Base-by-base conservation (phyloP, 2,888 invertebrate species). In the Ptilodon capucinus region DNA sequence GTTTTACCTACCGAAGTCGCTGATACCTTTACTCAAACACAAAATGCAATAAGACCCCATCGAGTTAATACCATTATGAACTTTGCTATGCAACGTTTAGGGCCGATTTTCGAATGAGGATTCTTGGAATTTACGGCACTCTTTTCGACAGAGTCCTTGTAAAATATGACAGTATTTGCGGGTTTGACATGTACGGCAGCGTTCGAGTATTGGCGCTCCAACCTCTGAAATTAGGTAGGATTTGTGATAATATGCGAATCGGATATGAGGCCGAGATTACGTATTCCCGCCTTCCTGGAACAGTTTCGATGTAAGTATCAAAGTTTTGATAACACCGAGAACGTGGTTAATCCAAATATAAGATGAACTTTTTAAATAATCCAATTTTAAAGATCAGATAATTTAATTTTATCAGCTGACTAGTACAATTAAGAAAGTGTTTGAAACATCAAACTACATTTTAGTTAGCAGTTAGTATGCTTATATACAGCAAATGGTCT, bases 171-270 rank as follows among this genome's bases (percentile, higher is more conserved):
- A 65, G 74, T 70, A 74, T 76, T 75, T 70, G 64, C 67, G 66
- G 73, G 67, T 70, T 76, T 68, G 68, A 76, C 73, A 76, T 79
- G 76, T 74, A 79, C 71, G 71, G 60, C 66, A 71, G 66, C 68
- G 62, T 69, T 68, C 61, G 63, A 74, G 71, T 78, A 76, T 76
- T 76, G 60, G 60, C 64, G 51, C 70, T 64, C 68, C 66, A 60
- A 71, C 64, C 69, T 69, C 70, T 66, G 78, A 81, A 81, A 74
- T 81, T 68, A 61, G 59, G 64, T 64, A 64, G 81, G 80, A 83
- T 85, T 81, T 80, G 73, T 73, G 77, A 84, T 82, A 80, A 80
- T 78, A 79, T 78, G 74, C 74, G 74, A 76, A 76, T 74, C 73
- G 77, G 76, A 79, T 78, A 76, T 73, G 69, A 68, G 64, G 59